Evolutionary conservation across 92 coral and sea anemone genomes (phyloP).

Genomic region (Parazoanthus darwini): DNA sequence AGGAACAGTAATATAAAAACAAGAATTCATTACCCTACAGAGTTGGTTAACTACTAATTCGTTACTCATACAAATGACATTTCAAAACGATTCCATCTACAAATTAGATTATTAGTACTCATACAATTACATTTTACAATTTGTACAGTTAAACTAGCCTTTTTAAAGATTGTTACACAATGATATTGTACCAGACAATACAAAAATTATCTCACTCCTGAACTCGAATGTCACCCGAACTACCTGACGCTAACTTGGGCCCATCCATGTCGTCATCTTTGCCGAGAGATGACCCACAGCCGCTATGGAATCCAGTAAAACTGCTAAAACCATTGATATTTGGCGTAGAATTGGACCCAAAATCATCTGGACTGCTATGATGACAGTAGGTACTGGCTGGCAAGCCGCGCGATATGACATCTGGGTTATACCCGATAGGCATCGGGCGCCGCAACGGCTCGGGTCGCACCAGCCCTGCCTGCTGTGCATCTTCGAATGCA

Average conservation of each 20-base stretch:
- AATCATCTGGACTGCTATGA: conserved; percentile 45
- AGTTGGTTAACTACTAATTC: background rate
- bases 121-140: conserved; percentile 33
- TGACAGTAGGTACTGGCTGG: conserved; percentile 59
- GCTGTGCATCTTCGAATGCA: conserved; percentile 85
- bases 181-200: conserved; percentile 41
- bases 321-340: conserved; percentile 56
- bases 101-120: conserved; percentile 34
- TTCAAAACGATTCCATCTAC: conserved; percentile 15
- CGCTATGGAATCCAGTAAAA: conserved; percentile 59
- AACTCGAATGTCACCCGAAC: conserved; percentile 28
- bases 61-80: conserved; percentile 11
- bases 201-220: conserved; percentile 30
- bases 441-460: conserved; percentile 57
- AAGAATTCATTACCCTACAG: conserved; percentile 5
- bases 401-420: conserved; percentile 75
- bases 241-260: conserved; percentile 52
- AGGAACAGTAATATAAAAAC: background rate
- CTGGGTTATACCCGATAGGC: conserved; percentile 72
- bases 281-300: conserved; percentile 64
- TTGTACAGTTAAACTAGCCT: conserved; percentile 31
- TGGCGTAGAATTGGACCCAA: background rate
- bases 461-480: conserved; percentile 69
- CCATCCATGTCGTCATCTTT: conserved; percentile 70
- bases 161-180: conserved; percentile 24